phyloP scores from a whole-genome alignment of 2,888 invertebrate genomes.

The Choristoneura rosaceana region DNA sequence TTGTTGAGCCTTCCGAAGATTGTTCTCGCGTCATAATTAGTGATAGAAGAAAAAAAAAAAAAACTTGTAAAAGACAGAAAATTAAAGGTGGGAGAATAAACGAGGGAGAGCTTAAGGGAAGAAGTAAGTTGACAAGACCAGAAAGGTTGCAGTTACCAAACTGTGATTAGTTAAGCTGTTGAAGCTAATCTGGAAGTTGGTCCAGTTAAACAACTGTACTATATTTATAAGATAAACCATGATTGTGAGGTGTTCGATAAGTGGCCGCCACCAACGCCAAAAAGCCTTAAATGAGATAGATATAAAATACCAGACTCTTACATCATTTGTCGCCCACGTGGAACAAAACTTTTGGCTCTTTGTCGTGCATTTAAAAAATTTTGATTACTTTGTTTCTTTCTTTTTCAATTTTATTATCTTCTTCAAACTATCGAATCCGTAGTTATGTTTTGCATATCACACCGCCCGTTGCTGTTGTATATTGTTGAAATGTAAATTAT shows the following conservation, averaged over 20 bases:
- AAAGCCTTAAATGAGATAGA: background rate
- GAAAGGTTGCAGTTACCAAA: background rate
- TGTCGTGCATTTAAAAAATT: background rate
- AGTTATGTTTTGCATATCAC: background rate
- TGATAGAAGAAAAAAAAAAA: background rate
- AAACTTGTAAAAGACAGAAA: background rate
- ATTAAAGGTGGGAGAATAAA: background rate
- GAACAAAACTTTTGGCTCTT: background rate
- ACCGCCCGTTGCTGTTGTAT: background rate
- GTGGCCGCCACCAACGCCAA: background rate
- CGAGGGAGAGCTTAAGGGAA: background rate
- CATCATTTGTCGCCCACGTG: background rate
- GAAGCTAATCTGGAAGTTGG: background rate
- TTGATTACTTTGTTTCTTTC: background rate
- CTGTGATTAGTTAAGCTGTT: background rate
- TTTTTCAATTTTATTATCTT: too few species aligned
- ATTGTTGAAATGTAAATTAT: background rate
- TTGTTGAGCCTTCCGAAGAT: conserved; percentile 39
- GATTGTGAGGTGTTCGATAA: background rate
- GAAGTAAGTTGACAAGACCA: background rate
- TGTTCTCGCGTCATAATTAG: conserved; percentile 16
- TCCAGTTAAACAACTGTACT: too few species aligned
- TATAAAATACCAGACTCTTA: background rate
- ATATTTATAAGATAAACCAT: background rate
- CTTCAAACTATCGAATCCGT: background rate